phyloP scores from a whole-genome alignment of 2,888 invertebrate species.

The Sphaerophoria taeniata region DNA sequence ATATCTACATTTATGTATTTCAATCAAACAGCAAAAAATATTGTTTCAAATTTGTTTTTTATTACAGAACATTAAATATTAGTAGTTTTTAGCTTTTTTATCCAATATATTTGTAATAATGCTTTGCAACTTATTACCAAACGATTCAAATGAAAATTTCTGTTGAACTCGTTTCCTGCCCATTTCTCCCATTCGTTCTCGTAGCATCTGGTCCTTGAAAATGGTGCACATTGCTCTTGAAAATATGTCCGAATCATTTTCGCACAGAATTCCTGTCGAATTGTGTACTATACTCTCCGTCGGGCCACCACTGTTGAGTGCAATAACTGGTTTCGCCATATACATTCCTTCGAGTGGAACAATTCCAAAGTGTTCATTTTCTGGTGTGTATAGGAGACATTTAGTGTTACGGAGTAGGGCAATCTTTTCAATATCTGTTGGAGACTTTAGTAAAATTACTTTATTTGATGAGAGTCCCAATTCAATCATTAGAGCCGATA shows the following conservation, averaged over 20 bases:
- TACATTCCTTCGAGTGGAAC: slow-evolving; percentile 99
- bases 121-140: slow-evolving; percentile 87
- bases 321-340: slow-evolving; percentile 95
- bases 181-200: slow-evolving; percentile 88
- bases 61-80: background rate
- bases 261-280: slow-evolving; percentile 91
- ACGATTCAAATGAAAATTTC: slow-evolving; percentile 93
- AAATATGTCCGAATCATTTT: slow-evolving; percentile 88
- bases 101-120: slow-evolving; percentile 76
- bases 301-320: slow-evolving; percentile 97
- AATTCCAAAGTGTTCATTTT: slow-evolving; percentile 99
- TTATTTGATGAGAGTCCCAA: slow-evolving; percentile 88
- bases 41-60: background rate
- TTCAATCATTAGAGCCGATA: slow-evolving; percentile 87
- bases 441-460: slow-evolving; percentile 93
- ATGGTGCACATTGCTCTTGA: slow-evolving; percentile 90
- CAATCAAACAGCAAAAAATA: no score
- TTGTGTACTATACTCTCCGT: slow-evolving; percentile 93
- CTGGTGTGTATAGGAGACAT: slow-evolving; percentile 96
- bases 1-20: no score
- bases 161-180: slow-evolving; percentile 90
- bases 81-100: slow-evolving; percentile 33
- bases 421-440: slow-evolving; percentile 92
- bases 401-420: slow-evolving; percentile 90
- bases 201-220: slow-evolving; percentile 85